phyloP scores from a whole-genome alignment of 2,888 invertebrate species.

The Phaedon cochleariae region DNA sequence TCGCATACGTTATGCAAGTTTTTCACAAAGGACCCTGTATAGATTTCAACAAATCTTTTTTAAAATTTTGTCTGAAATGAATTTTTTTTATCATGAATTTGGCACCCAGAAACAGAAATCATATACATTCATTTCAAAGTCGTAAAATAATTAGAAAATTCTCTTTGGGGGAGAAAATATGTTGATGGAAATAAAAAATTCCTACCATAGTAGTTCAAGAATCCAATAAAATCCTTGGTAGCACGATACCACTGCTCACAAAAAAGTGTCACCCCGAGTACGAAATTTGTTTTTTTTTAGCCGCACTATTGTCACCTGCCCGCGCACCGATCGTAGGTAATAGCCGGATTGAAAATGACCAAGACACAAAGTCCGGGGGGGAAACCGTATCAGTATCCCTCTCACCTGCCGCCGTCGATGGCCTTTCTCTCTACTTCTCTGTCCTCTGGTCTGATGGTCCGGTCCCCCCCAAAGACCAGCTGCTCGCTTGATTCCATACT shows the following conservation, averaged over 20 bases:
- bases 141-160: too few relatives aligned
- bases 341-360: slow-evolving; percentile 5
- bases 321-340: neutral
- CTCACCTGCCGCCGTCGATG: slow-evolving; percentile 39
- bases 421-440: slow-evolving; percentile 34
- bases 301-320: neutral
- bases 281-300: neutral
- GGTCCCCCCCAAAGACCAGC: neutral
- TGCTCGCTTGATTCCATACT: neutral
- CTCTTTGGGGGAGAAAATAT: too few relatives aligned
- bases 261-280: neutral
- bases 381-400: slow-evolving; percentile 44
- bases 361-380: slow-evolving; percentile 15
- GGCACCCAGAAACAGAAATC: too few relatives aligned
- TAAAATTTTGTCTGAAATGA: too few relatives aligned
- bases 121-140: too few relatives aligned
- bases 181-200: too few relatives aligned
- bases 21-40: too few relatives aligned
- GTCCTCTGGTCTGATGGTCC: neutral
- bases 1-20: too few relatives aligned
- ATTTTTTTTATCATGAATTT: too few relatives aligned
- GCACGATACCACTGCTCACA: neutral
- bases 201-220: too few relatives aligned
- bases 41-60: too few relatives aligned
- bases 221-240: too few relatives aligned